Evolutionary conservation across 2,888 invertebrate genomes (phyloP), one percentile per base, ranked within the genome.

Genomic region (Stenichneumon culpator): DNA sequence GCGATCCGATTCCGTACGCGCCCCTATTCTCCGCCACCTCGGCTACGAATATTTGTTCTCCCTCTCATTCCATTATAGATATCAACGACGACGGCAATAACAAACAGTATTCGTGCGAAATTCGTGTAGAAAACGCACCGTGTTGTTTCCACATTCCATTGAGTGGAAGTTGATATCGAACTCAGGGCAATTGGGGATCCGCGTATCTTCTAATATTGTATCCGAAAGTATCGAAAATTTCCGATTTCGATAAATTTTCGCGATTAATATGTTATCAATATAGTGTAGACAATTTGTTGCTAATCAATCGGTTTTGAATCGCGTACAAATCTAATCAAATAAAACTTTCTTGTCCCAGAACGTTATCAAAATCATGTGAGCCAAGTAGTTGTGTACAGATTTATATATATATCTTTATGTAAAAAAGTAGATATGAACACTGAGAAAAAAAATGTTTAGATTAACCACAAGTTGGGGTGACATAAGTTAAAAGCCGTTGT

Each of bases 1-100:
- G 87, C 90, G 90, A 92, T 91, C 90, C 90, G 90, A 90, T 90
- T 91, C 90, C 87, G 89, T 88, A 87, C 88, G 86, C 88, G 86
- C 87, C 83, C 32, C 54, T 25, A n/a, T 63, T 25, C 47, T 39
- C 25, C 28, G 25, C 57, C 70, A 25, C 50, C 28, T 22, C 60
- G 57, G 19, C n/a, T 47, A 11, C 32, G 50, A 63, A 73, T 52
- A 77, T 78, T 52, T 44, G 73, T 69, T 69, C 84, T 78, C 72
- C 77, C 77, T 65, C 67, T 69, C 78, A 4, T 52, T 16, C 36
- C 16, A 36, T 32, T 52, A 73, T 54, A 54, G 22, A 50, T 57
- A 54, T 50, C 63, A 44, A 11, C 70, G 36, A 36, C 75, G 39
- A 75, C 73, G 65, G 52, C 79, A 65, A 72, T 54, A 36, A 22